A percentile compares a stretch with the other conserved stretches of the same genome.
phyloP scores from a whole-genome alignment of 2,797 vertebrate species.

The Falco novaeseelandiae region DNA sequence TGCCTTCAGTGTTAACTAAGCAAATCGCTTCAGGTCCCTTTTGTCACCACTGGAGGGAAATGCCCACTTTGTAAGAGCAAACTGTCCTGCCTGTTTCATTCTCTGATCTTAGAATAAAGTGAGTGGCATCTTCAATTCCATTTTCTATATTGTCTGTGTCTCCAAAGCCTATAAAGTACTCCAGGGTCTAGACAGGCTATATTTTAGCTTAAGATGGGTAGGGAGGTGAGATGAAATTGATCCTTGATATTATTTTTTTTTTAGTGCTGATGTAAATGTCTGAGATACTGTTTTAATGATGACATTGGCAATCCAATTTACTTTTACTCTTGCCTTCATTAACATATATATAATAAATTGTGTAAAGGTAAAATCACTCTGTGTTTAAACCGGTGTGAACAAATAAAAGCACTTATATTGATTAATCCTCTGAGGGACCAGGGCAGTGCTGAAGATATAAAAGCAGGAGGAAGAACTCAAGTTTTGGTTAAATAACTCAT shows the following conservation, averaged over 20 bases:
- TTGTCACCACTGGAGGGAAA: not conserved
- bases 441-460: not conserved
- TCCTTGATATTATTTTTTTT: not conserved
- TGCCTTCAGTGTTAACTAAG: not conserved
- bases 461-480: not conserved
- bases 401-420: not conserved
- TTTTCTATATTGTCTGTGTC: not conserved
- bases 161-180: not conserved
- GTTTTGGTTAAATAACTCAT: not conserved
- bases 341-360: not conserved
- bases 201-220: not conserved
- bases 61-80: not conserved
- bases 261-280: not conserved
- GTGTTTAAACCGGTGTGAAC: not conserved
- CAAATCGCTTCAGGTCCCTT: accelerated
- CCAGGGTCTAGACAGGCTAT: not conserved
- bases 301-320: not conserved
- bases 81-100: no score
- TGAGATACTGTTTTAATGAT: not conserved
- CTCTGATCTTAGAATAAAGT: not conserved
- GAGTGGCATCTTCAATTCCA: not conserved
- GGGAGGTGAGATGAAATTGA: not conserved
- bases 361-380: not conserved
- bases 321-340: not conserved
- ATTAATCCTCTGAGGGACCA: not conserved